Evolutionary conservation across 2,113 vertebrate genomes (phyloP), one percentile per base, ranked within the genome.

Genomic region (Apus apus): DNA sequence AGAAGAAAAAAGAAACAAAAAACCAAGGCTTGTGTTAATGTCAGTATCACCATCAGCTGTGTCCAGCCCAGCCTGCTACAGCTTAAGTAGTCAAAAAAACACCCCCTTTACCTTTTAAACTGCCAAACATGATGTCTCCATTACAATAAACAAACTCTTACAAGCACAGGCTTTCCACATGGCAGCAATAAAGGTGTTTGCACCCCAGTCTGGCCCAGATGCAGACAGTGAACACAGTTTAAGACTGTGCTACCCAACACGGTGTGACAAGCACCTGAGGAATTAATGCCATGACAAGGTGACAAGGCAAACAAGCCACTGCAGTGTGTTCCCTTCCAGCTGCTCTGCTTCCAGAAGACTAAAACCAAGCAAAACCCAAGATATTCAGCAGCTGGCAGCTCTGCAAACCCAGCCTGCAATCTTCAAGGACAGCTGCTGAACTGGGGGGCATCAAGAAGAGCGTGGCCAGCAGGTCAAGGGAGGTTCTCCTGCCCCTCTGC

Each of bases 11-110:
- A 27, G 6, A 9, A 61, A 8, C 46, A 72, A 64, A 43, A 86
- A 60, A 13, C 19, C 36, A 8, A 6, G 5, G 20, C 21, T 89
- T 95, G 60, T 51, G 68, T 94, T 94, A 92, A 40, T 87, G 58
- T 60, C 34, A 65, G 3, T 70, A 64, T 22, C 50, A 20, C 61
- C 30, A 81, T 22, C 51, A 67, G 4, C 5, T 43, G 29, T 65
- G 8, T 36, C 76, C 78, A 90, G 53, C 25, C 30, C 32, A 45
- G 36, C 16, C 17, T 74, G 30, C 9, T 11, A 9, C 0, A 32
- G 26, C 13, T 58, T 9, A 43, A 67, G 23, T 8, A 70, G 38
- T 11, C 29, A 89, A 67, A 29, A 89, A 64, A 74, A 29, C 56
- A 62, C 50, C 43, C 43, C 40, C 40, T 43, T 13, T 12, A 34